Evolutionary conservation across 2,797 vertebrate species (phyloP).

Genomic region (Limosa lapponica): DNA sequence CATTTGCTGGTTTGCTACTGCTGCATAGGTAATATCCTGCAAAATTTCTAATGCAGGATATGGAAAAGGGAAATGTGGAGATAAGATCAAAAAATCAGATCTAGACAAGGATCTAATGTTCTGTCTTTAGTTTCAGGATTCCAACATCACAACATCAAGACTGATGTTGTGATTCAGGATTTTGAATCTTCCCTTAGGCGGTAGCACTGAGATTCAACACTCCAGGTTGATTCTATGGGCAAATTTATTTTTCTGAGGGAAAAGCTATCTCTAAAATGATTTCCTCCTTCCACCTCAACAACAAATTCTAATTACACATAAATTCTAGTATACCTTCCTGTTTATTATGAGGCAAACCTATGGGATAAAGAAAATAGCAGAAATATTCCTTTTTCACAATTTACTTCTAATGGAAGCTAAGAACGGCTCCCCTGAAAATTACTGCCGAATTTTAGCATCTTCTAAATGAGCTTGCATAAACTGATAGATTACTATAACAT

Average conservation of each 20-base stretch:
- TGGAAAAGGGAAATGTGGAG: background rate
- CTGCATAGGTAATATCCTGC: background rate
- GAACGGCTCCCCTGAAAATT: background rate
- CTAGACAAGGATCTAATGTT: background rate
- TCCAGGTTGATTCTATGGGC: background rate
- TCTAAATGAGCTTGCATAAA: background rate
- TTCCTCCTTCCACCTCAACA: background rate
- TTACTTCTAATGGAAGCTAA: background rate
- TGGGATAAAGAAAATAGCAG: rapidly evolving
- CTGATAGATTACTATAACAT: background rate
- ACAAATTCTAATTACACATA: background rate
- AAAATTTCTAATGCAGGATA: background rate
- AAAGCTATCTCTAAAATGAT: background rate
- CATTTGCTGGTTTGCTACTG: background rate
- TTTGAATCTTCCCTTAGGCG: background rate
- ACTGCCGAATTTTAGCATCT: background rate
- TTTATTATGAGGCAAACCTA: background rate
- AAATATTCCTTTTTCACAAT: background rate
- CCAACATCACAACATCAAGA: background rate
- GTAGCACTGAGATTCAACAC: background rate
- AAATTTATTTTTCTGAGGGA: background rate
- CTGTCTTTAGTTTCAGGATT: background rate
- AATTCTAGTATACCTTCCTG: background rate
- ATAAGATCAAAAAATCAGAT: background rate
- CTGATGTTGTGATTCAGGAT: background rate